Percentiles rank a stretch among this genome's conserved stretches.
Conservation (phyloP, 64 coral and sea anemone species). For the Montipora efflorescens region DNA sequence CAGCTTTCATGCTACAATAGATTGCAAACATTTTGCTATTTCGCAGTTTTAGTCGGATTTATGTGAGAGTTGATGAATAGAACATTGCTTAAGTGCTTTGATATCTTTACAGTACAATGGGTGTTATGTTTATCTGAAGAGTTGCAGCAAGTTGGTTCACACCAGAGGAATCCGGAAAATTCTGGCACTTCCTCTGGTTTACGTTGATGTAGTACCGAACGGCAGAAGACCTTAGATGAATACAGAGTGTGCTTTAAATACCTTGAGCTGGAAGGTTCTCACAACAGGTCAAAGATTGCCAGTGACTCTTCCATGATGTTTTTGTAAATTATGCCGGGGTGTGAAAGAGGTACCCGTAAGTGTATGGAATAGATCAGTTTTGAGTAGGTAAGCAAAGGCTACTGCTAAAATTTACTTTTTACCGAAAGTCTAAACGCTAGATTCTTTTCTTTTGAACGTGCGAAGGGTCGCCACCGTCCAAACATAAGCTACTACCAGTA, state of each 20-base stretch:
- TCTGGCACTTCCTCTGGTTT: not conserved
- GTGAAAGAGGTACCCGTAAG: too few species aligned
- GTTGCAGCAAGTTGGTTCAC: not conserved
- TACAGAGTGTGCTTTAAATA: not conserved
- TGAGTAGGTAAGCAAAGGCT: too few species aligned
- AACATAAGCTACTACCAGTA: not conserved
- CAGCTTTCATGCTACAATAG: not conserved
- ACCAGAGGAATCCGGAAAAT: not conserved
- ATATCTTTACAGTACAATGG: not conserved
- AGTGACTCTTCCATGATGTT: too few species aligned
- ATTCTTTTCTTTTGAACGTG: not conserved
- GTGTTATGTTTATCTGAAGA: not conserved
- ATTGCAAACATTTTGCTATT: not conserved
- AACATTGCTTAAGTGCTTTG: not conserved
- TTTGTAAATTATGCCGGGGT: too few species aligned
- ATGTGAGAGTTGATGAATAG: too few species aligned
- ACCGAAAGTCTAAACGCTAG: not conserved
- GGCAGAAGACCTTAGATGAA: not conserved
- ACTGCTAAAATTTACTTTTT: not conserved
- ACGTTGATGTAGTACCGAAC: not conserved
- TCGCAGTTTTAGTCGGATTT: not conserved
- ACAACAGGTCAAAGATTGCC: too few species aligned
- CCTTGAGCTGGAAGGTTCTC: too few species aligned
- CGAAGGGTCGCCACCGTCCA: not conserved
- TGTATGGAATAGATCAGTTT: too few species aligned